Base-by-base conservation (phyloP, 2,113 vertebrate species). In the Thymallus thymallus region DNA sequence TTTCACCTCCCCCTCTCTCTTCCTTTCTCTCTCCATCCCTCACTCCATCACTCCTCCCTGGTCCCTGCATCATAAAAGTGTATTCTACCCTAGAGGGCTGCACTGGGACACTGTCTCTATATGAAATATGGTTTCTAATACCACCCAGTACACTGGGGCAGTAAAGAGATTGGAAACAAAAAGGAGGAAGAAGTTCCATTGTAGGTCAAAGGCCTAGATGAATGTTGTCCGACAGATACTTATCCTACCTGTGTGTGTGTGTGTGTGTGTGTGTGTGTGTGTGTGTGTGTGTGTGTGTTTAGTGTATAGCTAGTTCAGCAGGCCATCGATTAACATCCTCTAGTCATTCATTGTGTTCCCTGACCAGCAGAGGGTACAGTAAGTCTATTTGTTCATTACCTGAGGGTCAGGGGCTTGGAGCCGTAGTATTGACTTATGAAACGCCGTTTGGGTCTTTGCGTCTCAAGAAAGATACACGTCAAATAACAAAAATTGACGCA, bases 271-370 rank as follows among this genome's bases (percentile, higher is more conserved):
- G 64, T n/a, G 30, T 32, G 29, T 30, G 63, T 65, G 61, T 64
- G 62, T 29, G 30, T 9, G 29, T 41, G 64, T 41, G 30, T n/a
- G 29, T 41, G 29, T n/a, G 66, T n/a, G 66, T 68, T 20, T 13
- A 20, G 22, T 35, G 29, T 65, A 16, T 20, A 26, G 63, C 29
- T 32, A 16, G 45, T 68, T 13, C 35, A 68, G 4, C 67, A 14
- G 41, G 67, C 35, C n/a, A 48, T 68, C 41, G 32, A 48, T 68
- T 68, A 48, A 68, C 67, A 68, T 24, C 14, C 26, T 70, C 3
- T 14, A 72, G 29, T 69, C 75, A 70, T 77, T 76, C 71, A 71
- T 71, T 62, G 58, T 22, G 5, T n/a, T 20, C n/a, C 51, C 56
- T 35, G 1, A 18, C 14, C 3, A 1, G 65, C 65, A 62, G 5